Conservation (phyloP, 2,888 invertebrate genomes). For the Microctonus aethiopoides region DNA sequence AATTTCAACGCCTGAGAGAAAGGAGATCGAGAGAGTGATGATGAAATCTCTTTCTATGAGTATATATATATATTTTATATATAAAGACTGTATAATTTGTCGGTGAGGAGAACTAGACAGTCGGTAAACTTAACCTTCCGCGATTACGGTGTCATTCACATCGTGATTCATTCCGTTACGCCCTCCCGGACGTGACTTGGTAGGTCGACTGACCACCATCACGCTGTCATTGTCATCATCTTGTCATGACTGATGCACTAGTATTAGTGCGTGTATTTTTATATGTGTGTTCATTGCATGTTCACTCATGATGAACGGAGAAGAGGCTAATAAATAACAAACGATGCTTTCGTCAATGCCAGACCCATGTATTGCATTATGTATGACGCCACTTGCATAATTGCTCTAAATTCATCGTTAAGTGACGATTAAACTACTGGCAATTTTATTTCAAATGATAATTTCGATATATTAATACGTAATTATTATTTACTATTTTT, state of each 20-base stretch:
- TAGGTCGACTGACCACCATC: conserved; percentile 24
- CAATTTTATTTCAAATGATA: conserved; percentile 50
- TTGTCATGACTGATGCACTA: neutral
- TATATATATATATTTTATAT: neutral
- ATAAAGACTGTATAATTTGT: conserved; percentile 5
- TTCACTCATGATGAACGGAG: neutral
- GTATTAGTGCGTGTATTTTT: neutral
- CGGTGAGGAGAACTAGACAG: conserved; percentile 11
- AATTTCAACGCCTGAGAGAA: neutral
- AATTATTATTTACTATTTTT: conserved; percentile 19
- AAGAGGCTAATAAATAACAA: neutral
- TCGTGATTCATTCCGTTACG: conserved; percentile 53
- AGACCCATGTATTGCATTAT: conserved; percentile 32
- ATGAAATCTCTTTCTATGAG: neutral
- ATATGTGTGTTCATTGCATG: neutral
- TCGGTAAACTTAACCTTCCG: conserved; percentile 52
- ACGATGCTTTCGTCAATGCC: neutral
- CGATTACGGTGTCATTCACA: conserved; percentile 57
- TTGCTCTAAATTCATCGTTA: conserved; percentile 60
- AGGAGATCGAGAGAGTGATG: neutral
- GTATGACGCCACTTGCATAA: conserved; percentile 56
- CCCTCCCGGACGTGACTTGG: conserved; percentile 41
- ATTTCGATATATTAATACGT: neutral
- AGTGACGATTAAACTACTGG: conserved; percentile 52
- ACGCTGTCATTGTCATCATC: conserved; percentile 5